These are phyloP conservation scores for Ennomos erosarius DNA, from an alignment of 2,888 invertebrate species.

Conservation along the genomic window DNA sequence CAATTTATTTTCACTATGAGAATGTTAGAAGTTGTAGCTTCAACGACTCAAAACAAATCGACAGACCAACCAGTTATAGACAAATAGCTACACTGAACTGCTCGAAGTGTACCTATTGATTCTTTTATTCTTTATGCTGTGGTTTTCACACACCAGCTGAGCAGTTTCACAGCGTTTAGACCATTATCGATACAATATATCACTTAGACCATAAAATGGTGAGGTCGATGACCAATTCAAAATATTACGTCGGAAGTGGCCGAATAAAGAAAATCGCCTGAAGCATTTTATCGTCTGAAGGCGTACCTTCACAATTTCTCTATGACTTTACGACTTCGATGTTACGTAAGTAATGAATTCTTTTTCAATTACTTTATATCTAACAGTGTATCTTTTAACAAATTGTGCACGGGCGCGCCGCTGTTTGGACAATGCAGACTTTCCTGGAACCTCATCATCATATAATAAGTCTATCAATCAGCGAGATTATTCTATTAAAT, in stretches of 20 bases:
- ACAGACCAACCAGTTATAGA: slow-evolving; percentile 56
- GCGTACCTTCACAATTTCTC: slow-evolving; percentile 73
- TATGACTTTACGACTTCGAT: slow-evolving; percentile 57
- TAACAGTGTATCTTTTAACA: slow-evolving; percentile 65
- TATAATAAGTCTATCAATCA: slow-evolving; percentile 78
- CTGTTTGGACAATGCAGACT: slow-evolving; percentile 64
- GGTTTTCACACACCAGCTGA: slow-evolving; percentile 64
- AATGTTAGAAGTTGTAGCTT: slow-evolving; percentile 45
- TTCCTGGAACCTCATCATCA: slow-evolving; percentile 73
- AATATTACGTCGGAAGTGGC: slow-evolving; percentile 61
- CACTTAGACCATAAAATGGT: slow-evolving; percentile 70
- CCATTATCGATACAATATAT: slow-evolving; percentile 76
- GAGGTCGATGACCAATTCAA: slow-evolving; percentile 68
- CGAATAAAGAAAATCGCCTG: slow-evolving; percentile 76
- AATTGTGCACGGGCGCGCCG: slow-evolving; percentile 60
- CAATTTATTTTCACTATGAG: slow-evolving; percentile 34
- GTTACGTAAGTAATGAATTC: slow-evolving; percentile 59
- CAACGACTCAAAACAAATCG: slow-evolving; percentile 43
- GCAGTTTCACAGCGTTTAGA: slow-evolving; percentile 70
- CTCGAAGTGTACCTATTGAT: slow-evolving; percentile 25
- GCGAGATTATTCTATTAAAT: slow-evolving; percentile 71
- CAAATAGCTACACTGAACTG: slow-evolving; percentile 51
- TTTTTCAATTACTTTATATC: slow-evolving; percentile 70
- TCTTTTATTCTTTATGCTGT: slow-evolving; percentile 26
- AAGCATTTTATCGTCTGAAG: slow-evolving; percentile 69